These are phyloP conservation scores for Thalassophryne amazonica DNA, from an alignment of 2,797 vertebrate species.

Conservation along the genomic window DNA sequence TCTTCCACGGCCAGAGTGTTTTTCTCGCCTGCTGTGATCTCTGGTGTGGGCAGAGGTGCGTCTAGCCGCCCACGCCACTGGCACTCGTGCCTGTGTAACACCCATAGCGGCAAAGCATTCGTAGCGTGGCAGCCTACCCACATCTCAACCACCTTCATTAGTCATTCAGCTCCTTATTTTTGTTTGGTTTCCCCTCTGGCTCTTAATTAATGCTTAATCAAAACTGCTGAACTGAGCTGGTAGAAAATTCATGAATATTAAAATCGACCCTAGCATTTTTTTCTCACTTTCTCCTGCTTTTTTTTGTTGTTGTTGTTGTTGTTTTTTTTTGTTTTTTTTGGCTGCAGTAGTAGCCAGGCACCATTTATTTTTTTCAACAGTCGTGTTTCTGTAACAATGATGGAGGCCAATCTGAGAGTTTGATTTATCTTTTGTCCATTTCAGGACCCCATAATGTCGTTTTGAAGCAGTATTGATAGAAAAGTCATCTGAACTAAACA, in stretches of 20 bases:
- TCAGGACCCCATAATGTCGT: background rate
- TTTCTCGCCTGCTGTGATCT: conserved; percentile 50
- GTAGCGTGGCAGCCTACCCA: conserved; percentile 84
- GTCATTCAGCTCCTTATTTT: conserved; percentile 99
- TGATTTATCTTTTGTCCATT: background rate
- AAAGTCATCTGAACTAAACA: conserved; percentile 8
- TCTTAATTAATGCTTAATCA: conserved; percentile 99
- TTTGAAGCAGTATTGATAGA: conserved; percentile 16
- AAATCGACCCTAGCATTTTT: conserved; percentile 94
- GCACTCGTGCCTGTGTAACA: conserved; percentile 80
- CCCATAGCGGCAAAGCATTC: conserved; percentile 83
- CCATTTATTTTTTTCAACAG: conserved; percentile 87
- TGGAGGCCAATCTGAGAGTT: conserved; percentile 1
- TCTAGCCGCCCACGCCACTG: conserved; percentile 79
- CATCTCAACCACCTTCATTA: conserved; percentile 96
- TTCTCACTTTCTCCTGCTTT: conserved; percentile 30
- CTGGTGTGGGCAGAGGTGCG: conserved; percentile 73
- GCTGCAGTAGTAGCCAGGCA: conserved; percentile 70
- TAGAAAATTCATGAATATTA: conserved; percentile 99
- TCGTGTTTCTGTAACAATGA: conserved; percentile 55
- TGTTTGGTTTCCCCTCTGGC: conserved; percentile 99
- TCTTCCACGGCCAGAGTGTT: conserved; percentile 37
- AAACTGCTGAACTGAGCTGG: conserved; percentile 99
- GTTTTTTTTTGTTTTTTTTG: conserved; percentile 14
- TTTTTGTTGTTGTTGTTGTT: conserved; percentile 33